Evolutionary conservation across 2,888 invertebrate genomes (phyloP).

Genomic region (Coelogynopora nodosa): DNA sequence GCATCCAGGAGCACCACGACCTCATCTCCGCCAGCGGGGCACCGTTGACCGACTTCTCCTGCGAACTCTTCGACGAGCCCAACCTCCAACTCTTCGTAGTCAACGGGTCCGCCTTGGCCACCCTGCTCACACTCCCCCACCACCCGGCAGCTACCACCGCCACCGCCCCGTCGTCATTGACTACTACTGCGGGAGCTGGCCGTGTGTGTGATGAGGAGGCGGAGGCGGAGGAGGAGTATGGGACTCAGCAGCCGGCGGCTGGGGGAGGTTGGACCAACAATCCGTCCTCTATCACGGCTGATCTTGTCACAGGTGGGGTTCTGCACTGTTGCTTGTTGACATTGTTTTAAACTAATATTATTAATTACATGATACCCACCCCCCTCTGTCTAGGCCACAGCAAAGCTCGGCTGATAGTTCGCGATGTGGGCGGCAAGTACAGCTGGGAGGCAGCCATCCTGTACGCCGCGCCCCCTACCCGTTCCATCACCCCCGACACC

Average conservation of each 20-base stretch:
- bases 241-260: not conserved
- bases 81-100: slow-evolving; percentile 82
- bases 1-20: slow-evolving; percentile 88
- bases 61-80: slow-evolving; percentile 77
- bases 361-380: no score
- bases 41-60: slow-evolving; percentile 67
- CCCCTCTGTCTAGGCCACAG: no score
- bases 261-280: not conserved
- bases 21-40: slow-evolving; percentile 64
- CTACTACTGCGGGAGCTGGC: not conserved
- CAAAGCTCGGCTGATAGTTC: slow-evolving; percentile 74
- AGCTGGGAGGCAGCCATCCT: slow-evolving; percentile 92
- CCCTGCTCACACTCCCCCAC: slow-evolving; percentile 67
- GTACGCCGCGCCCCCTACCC: slow-evolving; percentile 40
- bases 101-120: slow-evolving; percentile 74
- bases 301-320: not conserved
- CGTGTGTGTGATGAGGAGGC: not conserved
- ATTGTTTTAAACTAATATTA: no score
- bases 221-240: not conserved
- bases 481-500: not conserved
- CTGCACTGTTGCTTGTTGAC: no score
- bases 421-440: slow-evolving; percentile 87
- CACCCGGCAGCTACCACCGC: not conserved
- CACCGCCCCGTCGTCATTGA: not conserved
- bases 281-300: not conserved